Conservation (phyloP, 2,113 vertebrate genomes). For the Perca fluviatilis region DNA sequence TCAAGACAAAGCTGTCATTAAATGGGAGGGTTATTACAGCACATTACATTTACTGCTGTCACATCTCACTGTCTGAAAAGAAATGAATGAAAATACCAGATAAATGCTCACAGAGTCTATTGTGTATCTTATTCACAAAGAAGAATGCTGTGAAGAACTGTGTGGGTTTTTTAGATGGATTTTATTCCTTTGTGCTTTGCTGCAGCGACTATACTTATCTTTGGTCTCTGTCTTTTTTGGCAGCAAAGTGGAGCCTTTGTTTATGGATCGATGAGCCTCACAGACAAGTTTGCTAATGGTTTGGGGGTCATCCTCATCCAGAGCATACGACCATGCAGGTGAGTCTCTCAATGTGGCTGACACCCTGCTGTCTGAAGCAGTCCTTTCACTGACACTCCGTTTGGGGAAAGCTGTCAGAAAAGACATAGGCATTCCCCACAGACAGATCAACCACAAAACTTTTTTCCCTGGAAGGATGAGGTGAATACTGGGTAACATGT, state of each 20-base stretch:
- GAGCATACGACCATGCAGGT: slow-evolving; percentile 89
- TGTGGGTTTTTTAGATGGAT: background rate
- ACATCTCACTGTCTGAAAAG: background rate
- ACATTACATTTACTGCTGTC: slow-evolving; percentile 1
- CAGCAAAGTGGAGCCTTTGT: slow-evolving; percentile 92
- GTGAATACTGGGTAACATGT: too few species aligned
- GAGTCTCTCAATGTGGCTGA: slow-evolving; percentile 64
- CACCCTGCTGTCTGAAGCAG: too few species aligned
- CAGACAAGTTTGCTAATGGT: slow-evolving; percentile 91
- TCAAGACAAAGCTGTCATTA: background rate
- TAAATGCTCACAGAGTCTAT: background rate
- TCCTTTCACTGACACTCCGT: background rate
- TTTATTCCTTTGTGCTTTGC: background rate
- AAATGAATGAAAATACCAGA: background rate
- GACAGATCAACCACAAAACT: background rate
- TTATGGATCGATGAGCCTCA: slow-evolving; percentile 93
- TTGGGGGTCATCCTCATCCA: slow-evolving; percentile 89
- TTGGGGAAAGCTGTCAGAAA: background rate
- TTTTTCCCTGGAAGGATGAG: background rate
- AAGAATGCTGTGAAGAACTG: background rate
- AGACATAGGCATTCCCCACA: background rate
- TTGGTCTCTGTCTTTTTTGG: slow-evolving; percentile 23
- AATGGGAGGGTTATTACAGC: background rate
- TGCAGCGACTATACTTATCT: background rate
- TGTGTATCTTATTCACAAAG: slow-evolving; percentile 4